Conservation (phyloP, 2,113 vertebrate species). For the Gracilinanus agilis region DNA sequence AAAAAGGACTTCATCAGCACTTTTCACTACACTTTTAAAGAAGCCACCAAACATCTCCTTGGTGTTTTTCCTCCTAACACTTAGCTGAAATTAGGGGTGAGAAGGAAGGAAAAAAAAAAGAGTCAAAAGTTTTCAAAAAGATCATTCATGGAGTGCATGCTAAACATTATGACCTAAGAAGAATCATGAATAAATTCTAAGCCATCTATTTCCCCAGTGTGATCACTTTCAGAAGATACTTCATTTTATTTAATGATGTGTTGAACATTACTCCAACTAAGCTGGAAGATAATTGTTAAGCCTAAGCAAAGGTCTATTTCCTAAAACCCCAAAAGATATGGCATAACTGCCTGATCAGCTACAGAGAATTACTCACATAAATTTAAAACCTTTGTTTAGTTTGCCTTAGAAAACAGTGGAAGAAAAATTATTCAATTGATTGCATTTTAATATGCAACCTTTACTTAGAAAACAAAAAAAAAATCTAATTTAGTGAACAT, state of each 20-base stretch:
- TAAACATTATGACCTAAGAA: constrained; percentile 13
- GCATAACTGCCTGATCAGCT: neutral
- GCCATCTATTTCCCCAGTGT: neutral
- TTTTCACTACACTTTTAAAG: constrained; percentile 96
- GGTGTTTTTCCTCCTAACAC: constrained; percentile 95
- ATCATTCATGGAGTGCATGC: neutral
- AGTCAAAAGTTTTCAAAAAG: constrained; percentile 31
- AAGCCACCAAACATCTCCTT: constrained; percentile 99
- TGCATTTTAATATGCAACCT: neutral
- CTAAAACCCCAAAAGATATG: neutral
- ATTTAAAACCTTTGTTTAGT: neutral
- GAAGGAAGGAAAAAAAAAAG: neutral
- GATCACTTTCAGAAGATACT: neutral
- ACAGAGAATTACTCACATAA: neutral
- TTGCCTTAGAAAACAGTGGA: neutral
- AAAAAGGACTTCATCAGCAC: constrained; percentile 96
- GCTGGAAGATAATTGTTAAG: constrained; percentile 14
- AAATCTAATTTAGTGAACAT: neutral
- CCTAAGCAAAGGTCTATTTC: neutral
- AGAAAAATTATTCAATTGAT: neutral
- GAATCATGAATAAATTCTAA: constrained; percentile 20
- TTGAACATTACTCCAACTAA: constrained; percentile 21
- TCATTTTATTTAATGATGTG: neutral
- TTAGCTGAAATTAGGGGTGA: constrained; percentile 87
- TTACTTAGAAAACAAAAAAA: neutral